Percentiles rank a stretch among this genome's conserved stretches.
phyloP scores from a whole-genome alignment of 2,888 invertebrate species.

The Onchidella celtica region DNA sequence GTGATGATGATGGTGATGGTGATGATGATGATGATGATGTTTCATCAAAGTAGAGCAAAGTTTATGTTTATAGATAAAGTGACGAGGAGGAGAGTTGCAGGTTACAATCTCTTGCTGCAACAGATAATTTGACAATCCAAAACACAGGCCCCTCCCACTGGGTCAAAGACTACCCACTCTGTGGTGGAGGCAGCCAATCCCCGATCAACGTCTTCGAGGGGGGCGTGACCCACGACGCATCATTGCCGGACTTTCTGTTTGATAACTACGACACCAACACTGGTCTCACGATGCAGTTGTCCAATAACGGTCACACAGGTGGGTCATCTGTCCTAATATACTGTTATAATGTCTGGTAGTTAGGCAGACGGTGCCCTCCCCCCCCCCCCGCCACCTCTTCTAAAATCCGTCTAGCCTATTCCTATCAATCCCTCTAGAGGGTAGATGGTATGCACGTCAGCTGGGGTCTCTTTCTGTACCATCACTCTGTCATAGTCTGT shows the following conservation, averaged over 20 bases:
- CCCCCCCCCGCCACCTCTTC: too few species aligned
- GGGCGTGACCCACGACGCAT: background rate
- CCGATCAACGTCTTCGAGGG: slow-evolving; percentile 38
- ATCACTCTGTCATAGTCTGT: too few species aligned
- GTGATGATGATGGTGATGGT: too few species aligned
- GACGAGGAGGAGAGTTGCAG: background rate
- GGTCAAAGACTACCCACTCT: background rate
- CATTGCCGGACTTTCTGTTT: background rate
- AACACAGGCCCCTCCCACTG: slow-evolving; percentile 7
- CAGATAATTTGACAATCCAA: background rate
- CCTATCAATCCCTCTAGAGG: too few species aligned
- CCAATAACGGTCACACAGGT: slow-evolving; percentile 41
- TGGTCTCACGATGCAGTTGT: background rate
- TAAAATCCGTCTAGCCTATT: too few species aligned
- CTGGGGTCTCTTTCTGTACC: too few species aligned
- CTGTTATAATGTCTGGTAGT: too few species aligned
- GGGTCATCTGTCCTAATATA: too few species aligned
- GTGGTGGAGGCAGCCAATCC: slow-evolving; percentile 4
- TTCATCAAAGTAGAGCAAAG: too few species aligned
- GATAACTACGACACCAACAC: background rate
- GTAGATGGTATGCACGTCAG: too few species aligned
- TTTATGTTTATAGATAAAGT: background rate
- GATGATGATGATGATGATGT: too few species aligned
- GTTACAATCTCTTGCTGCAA: background rate
- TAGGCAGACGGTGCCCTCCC: too few species aligned